Conservation (phyloP, 2,113 vertebrate genomes). For the Scortum barcoo region DNA sequence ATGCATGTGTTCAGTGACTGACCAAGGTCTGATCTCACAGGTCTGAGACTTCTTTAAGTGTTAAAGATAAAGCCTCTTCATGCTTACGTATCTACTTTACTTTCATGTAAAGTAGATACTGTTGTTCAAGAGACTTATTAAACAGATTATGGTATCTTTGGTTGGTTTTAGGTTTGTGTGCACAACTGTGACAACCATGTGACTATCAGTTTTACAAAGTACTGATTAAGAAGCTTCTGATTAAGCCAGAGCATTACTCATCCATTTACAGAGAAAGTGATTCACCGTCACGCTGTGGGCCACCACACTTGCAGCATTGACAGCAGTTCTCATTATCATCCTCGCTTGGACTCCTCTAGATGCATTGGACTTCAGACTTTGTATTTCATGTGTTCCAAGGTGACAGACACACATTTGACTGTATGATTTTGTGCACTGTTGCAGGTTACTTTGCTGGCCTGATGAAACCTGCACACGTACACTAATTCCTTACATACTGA, state of each 20-base stretch:
- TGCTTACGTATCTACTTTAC: no score
- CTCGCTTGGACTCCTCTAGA: background rate
- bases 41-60: no score
- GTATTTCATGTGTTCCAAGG: background rate
- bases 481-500: background rate
- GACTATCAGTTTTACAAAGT: background rate
- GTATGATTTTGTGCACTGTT: background rate
- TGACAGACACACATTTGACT: background rate
- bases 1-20: no score
- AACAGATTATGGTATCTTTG: no score
- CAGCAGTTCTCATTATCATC: background rate
- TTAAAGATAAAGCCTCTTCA: background rate
- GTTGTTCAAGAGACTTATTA: background rate
- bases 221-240: background rate
- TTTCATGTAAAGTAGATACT: no score
- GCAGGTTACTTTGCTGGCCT: background rate
- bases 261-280: slow-evolving; percentile 14
- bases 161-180: background rate
- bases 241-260: background rate
- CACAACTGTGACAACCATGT: no score
- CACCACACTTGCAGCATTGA: background rate
- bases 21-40: no score
- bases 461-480: background rate
- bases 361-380: background rate
- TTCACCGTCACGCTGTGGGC: background rate